Percentiles rank a stretch among this genome's conserved stretches.
Evolutionary conservation across 2,888 invertebrate genomes (phyloP).

Genomic region (Pheosia tremula): DNA sequence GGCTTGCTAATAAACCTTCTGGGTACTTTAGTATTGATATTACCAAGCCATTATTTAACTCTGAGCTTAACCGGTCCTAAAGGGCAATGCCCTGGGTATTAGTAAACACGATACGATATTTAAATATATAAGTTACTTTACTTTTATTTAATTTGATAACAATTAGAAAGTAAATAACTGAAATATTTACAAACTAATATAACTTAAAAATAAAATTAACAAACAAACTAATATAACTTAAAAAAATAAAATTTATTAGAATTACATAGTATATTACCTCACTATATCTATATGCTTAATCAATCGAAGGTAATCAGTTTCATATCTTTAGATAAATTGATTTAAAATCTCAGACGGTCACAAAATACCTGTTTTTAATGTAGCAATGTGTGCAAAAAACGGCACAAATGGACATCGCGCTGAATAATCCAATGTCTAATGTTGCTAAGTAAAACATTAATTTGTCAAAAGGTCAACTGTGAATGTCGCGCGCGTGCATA

Average conservation of each 20-base stretch:
- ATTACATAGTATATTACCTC: too few relatives aligned
- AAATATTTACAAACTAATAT: too few relatives aligned
- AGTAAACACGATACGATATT: slow-evolving; percentile 17
- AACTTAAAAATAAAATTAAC: too few relatives aligned
- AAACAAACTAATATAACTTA: too few relatives aligned
- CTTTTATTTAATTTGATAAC: too few relatives aligned
- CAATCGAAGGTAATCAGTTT: too few relatives aligned
- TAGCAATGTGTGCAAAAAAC: slow-evolving; percentile 4
- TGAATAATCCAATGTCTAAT: slow-evolving; percentile 36
- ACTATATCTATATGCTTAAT: too few relatives aligned
- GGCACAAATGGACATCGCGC: slow-evolving; percentile 27
- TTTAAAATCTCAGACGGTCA: too few relatives aligned
- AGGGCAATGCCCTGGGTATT: slow-evolving; percentile 4
- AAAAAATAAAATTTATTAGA: too few relatives aligned
- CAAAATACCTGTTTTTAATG: slow-evolving; percentile 12
- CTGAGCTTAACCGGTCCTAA: slow-evolving; percentile 7
- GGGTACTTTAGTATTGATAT: slow-evolving; percentile 1
- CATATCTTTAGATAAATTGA: too few relatives aligned
- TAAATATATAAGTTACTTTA: slow-evolving; percentile 29
- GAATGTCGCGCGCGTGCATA: slow-evolving; percentile 34
- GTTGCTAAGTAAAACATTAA: slow-evolving; percentile 41
- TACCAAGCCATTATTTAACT: slow-evolving; percentile 3
- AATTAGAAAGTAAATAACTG: too few relatives aligned
- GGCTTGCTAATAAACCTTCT: background rate
- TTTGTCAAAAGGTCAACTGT: slow-evolving; percentile 45